Evolutionary conservation across 1,140 invertebrate genomes (phyloP), one percentile per base, ranked within the genome.

Genomic region (Aphelinus atriplicis): DNA sequence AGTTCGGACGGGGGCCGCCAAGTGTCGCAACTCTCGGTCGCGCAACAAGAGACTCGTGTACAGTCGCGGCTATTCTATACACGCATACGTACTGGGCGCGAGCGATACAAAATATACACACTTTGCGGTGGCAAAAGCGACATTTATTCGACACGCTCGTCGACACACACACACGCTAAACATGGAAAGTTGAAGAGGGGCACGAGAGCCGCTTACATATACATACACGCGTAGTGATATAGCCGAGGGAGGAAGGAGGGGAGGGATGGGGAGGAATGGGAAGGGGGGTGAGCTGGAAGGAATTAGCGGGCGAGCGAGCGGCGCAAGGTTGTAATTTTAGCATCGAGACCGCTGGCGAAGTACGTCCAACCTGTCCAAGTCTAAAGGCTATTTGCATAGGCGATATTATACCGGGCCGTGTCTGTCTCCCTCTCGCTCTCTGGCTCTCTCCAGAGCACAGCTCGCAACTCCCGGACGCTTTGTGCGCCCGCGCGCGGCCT

Each of bases 331-430:
- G 75, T 76, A 76, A 76, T 76, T 76, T 76, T 76, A 76, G 69
- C 75, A 76, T 76, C 69, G 75, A 68, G 69, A 76, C 74, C 79
- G 82, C 81, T 86, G 84, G 84, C 82, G 82, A 87, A 84, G 84
- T 85, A 87, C 81, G 85, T 84, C 83, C 83, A 85, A 82, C 82
- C 85, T 85, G 83, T 87, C 83, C 84, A 86, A 87, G 84, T 87
- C 85, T 84, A 84, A 86, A 83, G 86, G 86, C 84, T 88, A 88
- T 88, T 88, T 88, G 86, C 86, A 88, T 87, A 86, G 85, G 82
- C 85, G 84, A 88, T 88, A 88, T 88, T 87, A 86, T 88, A 86
- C 82, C 85, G 81, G 82, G 77, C 77, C 78, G 77, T 78, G 69
- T 75, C 70, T 76, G 77, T 73, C 73, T 76, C 76, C 65, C 76